A percentile compares a stretch with the other conserved stretches of the same genome.
These are phyloP conservation scores for Hystrix brachyura DNA, from an alignment of 2,113 vertebrate genomes.

Conservation along the genomic window DNA sequence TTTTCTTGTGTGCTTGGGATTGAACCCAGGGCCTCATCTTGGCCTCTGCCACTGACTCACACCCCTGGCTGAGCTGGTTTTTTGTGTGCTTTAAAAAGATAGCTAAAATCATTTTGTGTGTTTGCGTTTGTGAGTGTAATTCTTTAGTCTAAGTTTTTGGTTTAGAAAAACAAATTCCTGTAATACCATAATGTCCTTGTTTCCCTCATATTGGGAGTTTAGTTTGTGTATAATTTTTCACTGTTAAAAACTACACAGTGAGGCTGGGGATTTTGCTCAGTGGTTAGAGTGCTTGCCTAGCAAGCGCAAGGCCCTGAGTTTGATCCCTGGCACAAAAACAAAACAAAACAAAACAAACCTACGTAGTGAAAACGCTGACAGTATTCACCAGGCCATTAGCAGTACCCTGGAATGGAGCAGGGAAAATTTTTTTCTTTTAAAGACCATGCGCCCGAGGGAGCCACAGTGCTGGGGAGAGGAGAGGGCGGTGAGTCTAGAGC, in stretches of 20 bases:
- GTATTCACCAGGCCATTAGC: not conserved
- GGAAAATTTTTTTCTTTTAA: not conserved
- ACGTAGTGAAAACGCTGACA: not conserved
- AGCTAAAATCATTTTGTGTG: not conserved
- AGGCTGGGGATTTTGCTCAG: not conserved
- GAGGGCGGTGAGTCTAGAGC: not conserved
- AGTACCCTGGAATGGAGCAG: not conserved
- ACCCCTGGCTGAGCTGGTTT: not conserved
- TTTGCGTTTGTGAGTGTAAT: not conserved
- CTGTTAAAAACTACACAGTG: not conserved
- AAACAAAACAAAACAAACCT: too few relatives aligned
- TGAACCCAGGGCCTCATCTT: not conserved
- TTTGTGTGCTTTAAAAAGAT: not conserved
- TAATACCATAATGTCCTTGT: not conserved
- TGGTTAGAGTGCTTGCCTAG: too few relatives aligned
- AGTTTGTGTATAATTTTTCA: not conserved
- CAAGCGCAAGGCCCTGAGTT: too few relatives aligned
- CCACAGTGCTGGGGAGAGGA: not conserved
- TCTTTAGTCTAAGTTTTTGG: not conserved
- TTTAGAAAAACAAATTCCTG: not conserved
- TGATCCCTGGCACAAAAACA: too few relatives aligned
- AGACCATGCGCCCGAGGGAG: not conserved
- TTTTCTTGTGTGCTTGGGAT: accelerated
- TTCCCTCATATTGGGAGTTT: not conserved
- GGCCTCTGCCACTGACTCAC: not conserved